Percentiles rank a stretch among this genome's conserved stretches.
Evolutionary conservation across 2,888 invertebrate genomes (phyloP).

Genomic region (Sminthurides aquaticus): DNA sequence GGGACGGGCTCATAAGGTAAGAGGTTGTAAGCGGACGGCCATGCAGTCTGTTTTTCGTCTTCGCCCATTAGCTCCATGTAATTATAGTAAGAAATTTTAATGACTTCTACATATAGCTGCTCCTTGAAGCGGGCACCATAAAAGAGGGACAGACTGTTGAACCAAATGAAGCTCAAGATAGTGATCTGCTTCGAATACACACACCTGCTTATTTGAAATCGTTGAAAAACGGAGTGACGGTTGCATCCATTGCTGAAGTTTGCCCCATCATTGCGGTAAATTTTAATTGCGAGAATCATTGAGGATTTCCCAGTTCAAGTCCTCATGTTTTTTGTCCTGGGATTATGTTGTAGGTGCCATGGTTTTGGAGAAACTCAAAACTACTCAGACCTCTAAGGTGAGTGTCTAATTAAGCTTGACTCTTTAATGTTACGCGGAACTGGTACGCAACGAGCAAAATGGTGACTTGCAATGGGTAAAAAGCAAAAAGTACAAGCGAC

Average conservation of each 20-base stretch:
- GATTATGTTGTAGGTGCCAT: slow-evolving; percentile 17
- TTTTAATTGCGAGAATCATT: background rate
- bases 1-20: slow-evolving; percentile 64
- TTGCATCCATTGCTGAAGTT: slow-evolving; percentile 23
- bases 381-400: slow-evolving; percentile 23
- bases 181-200: slow-evolving; percentile 69
- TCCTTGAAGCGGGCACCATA: slow-evolving; percentile 13
- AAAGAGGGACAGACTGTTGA: slow-evolving; percentile 50
- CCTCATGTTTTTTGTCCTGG: background rate
- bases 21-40: too few species aligned
- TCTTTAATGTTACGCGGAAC: too few species aligned
- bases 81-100: background rate
- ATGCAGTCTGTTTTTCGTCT: background rate
- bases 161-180: slow-evolving; percentile 63
- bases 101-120: too few species aligned
- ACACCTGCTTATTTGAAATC: slow-evolving; percentile 64
- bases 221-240: slow-evolving; percentile 51
- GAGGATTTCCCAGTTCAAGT: background rate
- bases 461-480: too few species aligned
- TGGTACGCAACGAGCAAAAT: too few species aligned
- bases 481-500: too few species aligned
- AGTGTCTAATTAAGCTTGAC: slow-evolving; percentile 1
- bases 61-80: background rate
- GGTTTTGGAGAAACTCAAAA: slow-evolving; percentile 12
- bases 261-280: slow-evolving; percentile 8